phyloP scores from a whole-genome alignment of 2,797 vertebrate genomes.

The Erpetoichthys calabaricus region DNA sequence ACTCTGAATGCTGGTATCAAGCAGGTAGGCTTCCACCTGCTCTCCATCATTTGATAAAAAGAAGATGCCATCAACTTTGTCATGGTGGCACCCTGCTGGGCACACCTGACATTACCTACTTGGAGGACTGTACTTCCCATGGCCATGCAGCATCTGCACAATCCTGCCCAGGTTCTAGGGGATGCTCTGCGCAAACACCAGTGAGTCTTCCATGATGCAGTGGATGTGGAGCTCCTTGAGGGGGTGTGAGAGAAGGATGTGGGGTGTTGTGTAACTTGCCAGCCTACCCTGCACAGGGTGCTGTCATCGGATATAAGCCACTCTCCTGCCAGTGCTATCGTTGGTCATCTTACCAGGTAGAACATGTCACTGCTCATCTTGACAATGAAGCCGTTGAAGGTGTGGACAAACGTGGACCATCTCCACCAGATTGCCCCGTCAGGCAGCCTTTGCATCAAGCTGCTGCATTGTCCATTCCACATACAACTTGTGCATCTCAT shows the following conservation, averaged over 20 bases:
- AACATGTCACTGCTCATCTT: slow-evolving; percentile 55
- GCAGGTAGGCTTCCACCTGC: slow-evolving; percentile 58
- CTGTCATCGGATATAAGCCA: too few relatives aligned
- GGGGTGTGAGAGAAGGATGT: slow-evolving; percentile 36
- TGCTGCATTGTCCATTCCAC: too few relatives aligned
- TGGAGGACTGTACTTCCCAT: slow-evolving; percentile 43
- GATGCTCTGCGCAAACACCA: slow-evolving; percentile 66
- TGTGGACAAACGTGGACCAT: too few relatives aligned
- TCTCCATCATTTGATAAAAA: slow-evolving; percentile 49
- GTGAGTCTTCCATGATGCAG: slow-evolving; percentile 74
- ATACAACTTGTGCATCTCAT: too few relatives aligned
- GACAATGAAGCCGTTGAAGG: slow-evolving; percentile 30
- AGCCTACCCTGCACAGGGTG: too few relatives aligned
- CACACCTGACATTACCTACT: slow-evolving; percentile 45
- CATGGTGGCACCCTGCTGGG: too few relatives aligned
- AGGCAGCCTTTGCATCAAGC: too few relatives aligned
- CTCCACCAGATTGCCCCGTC: too few relatives aligned
- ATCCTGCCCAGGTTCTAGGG: slow-evolving; percentile 78
- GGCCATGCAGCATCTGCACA: slow-evolving; percentile 22
- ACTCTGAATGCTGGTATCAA: slow-evolving; percentile 68
- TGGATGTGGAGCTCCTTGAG: slow-evolving; percentile 59
- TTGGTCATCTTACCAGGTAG: slow-evolving; percentile 41
- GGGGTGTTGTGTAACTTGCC: too few relatives aligned
- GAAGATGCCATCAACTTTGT: too few relatives aligned
- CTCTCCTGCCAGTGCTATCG: too few relatives aligned